A percentile compares a stretch with the other conserved stretches of the same genome.
Evolutionary conservation across 2,888 invertebrate genomes (phyloP).

Genomic region (Horisme vitalbata): DNA sequence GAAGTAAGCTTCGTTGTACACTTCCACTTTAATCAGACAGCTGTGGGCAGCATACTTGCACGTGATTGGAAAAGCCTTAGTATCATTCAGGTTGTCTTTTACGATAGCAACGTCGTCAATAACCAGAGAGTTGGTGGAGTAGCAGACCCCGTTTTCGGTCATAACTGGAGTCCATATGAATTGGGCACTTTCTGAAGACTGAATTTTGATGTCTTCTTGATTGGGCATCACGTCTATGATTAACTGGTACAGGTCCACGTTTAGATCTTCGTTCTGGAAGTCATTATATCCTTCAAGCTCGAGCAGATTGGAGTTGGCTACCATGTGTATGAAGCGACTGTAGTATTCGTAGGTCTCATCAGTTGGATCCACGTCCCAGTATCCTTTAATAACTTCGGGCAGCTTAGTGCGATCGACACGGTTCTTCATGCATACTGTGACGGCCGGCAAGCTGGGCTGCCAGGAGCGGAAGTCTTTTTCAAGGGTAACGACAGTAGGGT

Average conservation of each 20-base stretch:
- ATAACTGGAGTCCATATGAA: conserved; percentile 78
- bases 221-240: conserved; percentile 72
- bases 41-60: conserved; percentile 58
- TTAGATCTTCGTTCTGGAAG: conserved; percentile 54
- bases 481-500: conserved; percentile 84
- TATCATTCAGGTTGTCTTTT: conserved; percentile 44
- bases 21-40: conserved; percentile 59
- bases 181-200: conserved; percentile 63
- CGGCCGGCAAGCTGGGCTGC: conserved; percentile 82
- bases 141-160: conserved; percentile 86
- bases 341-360: conserved; percentile 63
- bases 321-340: conserved; percentile 56
- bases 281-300: conserved; percentile 56
- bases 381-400: conserved; percentile 48
- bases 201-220: conserved; percentile 62
- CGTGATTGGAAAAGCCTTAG: conserved; percentile 45
- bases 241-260: conserved; percentile 63
- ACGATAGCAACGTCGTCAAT: conserved; percentile 67
- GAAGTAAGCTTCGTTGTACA: conserved; percentile 29
- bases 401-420: conserved; percentile 55
- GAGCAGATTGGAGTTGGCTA: conserved; percentile 65
- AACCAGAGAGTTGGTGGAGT: conserved; percentile 84
- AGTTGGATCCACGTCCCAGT: conserved; percentile 49
- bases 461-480: conserved; percentile 85
- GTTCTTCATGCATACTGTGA: conserved; percentile 79